Evolutionary conservation across 2,113 vertebrate genomes (phyloP), one percentile per base, ranked within the genome.

Genomic region (Silurus asotus): DNA sequence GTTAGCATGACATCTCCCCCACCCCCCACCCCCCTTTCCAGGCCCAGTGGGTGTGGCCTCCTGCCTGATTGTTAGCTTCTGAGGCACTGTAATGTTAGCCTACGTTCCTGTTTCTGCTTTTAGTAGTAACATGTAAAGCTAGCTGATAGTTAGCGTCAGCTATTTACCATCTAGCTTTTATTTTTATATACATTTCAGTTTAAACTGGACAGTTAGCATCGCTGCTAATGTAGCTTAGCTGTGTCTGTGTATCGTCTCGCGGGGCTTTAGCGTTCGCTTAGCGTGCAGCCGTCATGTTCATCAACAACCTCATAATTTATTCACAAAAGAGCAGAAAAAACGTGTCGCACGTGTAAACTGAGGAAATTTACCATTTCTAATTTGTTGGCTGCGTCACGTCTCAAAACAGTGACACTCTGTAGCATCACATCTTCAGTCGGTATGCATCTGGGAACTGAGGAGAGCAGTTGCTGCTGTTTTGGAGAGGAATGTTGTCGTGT

Each of bases 221-320:
- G 70, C 53, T 58, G 61, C 65, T 70, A 64, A 25, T 62, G 82
- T 80, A 88, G 82, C 82, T 37, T 85, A 90, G 59, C 81, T 49
- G 84, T 88, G 64, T 88, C 59, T 87, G 58, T 62, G 74, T 87
- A 74, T 81, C 88, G 86, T 17, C 90, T 87, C 25, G 72, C 20
- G 91, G 61, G 83, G 75, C 8, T 3, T 48, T 74, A 51, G 70
- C 8, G 0, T 89, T 84, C 69, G 69, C 84, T 82, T 86, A 89
- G 86, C 82, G 87, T 93, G 93, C 90, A 93, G 94, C 92, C 88
- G 91, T 94, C 93, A 59, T 61, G 77, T 59, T 79, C 56, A 45
- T 59, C 77, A 15, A 59, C 14, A 28, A 37, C 28, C 28, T 2
- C 28, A 37, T 37, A 37, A 1, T 37, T 37, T 37, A 37, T 37